These are phyloP conservation scores for Phengaris alcon DNA, from an alignment of 2,888 invertebrate species.

Conservation along the genomic window DNA sequence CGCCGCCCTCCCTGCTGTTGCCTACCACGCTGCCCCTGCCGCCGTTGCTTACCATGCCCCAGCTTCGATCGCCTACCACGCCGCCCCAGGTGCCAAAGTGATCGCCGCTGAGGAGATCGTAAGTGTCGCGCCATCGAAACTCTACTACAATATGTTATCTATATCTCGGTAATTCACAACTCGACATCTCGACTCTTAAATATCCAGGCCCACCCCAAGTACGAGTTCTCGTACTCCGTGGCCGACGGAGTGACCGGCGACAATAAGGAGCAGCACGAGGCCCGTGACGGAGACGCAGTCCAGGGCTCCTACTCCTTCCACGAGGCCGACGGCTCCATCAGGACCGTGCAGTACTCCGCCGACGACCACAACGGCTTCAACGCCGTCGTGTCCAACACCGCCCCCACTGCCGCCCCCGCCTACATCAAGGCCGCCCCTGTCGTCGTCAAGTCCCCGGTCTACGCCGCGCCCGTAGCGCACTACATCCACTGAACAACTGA, in stretches of 20 bases:
- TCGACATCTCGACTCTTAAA: background rate
- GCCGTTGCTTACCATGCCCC: constrained; percentile 44
- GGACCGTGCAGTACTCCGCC: constrained; percentile 73
- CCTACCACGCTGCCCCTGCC: constrained; percentile 44
- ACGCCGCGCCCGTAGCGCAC: constrained; percentile 32
- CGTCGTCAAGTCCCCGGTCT: constrained; percentile 34
- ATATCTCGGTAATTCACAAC: background rate
- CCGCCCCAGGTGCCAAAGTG: constrained; percentile 41
- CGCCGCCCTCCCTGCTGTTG: constrained; percentile 38
- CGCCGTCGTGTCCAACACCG: constrained; percentile 62
- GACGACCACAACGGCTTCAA: constrained; percentile 71
- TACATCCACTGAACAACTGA: background rate
- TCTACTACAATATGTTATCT: background rate
- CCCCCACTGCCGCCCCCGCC: constrained; percentile 54
- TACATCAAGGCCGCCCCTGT: constrained; percentile 38
- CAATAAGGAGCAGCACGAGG: constrained; percentile 72
- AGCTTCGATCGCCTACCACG: constrained; percentile 42
- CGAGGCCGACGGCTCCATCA: constrained; percentile 73
- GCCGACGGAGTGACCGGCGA: constrained; percentile 76
- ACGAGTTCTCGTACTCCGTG: constrained; percentile 72
- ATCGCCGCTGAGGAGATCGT: constrained; percentile 46
- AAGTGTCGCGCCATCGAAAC: constrained; percentile 30
- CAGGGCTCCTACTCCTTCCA: constrained; percentile 72
- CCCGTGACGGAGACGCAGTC: constrained; percentile 71
- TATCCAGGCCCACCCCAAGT: constrained; percentile 55